Conservation (phyloP, 2,113 vertebrate species). For the Apaloderma vittatum region DNA sequence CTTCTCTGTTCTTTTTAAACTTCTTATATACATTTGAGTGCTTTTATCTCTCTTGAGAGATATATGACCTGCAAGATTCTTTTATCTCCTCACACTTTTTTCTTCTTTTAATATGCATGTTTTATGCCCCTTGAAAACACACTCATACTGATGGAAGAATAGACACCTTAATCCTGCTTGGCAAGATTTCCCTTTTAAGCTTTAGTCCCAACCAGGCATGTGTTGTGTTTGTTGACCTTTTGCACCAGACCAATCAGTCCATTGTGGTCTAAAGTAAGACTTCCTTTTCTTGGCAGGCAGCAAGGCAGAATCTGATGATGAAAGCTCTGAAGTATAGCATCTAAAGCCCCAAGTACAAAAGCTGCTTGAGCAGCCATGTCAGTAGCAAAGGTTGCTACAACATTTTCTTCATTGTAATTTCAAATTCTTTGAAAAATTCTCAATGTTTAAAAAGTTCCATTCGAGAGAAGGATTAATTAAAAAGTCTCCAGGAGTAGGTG, state of each 20-base stretch:
- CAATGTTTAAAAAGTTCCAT: not conserved
- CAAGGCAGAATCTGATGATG: conserved; percentile 30
- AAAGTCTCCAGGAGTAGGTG: not conserved
- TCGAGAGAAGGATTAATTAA: not conserved
- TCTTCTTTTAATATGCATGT: conserved; percentile 21
- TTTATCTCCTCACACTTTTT: not conserved
- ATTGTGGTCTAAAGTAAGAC: conserved; percentile 58
- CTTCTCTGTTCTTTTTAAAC: not conserved
- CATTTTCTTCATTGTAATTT: not conserved
- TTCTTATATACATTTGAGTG: not conserved
- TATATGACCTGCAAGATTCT: conserved; percentile 6
- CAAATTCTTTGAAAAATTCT: not conserved
- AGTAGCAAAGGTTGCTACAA: not conserved
- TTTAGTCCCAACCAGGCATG: conserved; percentile 41
- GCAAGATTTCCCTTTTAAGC: conserved; percentile 36
- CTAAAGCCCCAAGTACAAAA: conserved; percentile 43
- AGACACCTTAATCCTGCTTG: conserved; percentile 34
- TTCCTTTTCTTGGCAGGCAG: conserved; percentile 67
- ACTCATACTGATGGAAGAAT: conserved; percentile 14
- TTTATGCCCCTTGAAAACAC: not conserved
- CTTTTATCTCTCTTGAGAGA: not conserved
- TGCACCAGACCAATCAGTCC: conserved; percentile 45
- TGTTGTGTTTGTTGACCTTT: conserved; percentile 65
- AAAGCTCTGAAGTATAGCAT: conserved; percentile 52
- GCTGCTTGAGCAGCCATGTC: not conserved